phyloP scores from a whole-genome alignment of 2,888 invertebrate species.

The Trissolcus japonicus region DNA sequence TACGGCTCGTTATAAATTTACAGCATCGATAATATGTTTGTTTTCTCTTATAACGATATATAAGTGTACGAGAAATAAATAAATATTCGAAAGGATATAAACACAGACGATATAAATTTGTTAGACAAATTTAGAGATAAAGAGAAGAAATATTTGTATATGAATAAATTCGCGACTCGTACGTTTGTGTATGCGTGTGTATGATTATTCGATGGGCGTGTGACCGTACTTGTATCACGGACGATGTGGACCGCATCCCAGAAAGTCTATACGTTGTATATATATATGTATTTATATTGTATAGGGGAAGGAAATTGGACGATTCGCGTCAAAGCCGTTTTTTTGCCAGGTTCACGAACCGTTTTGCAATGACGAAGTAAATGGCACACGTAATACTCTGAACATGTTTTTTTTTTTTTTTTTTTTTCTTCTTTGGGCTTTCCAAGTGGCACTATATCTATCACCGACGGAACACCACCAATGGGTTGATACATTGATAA shows the following conservation, averaged over 20 bases:
- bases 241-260: constrained; percentile 62
- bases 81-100: constrained; percentile 35
- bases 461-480: too few species aligned
- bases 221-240: constrained; percentile 70
- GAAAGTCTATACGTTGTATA: constrained; percentile 30
- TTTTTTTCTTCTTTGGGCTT: background rate
- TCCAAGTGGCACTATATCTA: constrained; percentile 1
- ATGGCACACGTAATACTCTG: constrained; percentile 19
- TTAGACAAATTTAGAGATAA: background rate
- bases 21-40: constrained; percentile 17
- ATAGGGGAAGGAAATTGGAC: constrained; percentile 32
- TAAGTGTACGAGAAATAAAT: constrained; percentile 53
- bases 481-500: background rate
- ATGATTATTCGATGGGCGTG: constrained; percentile 37
- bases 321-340: constrained; percentile 4
- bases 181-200: constrained; percentile 21
- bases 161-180: constrained; percentile 43
- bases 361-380: constrained; percentile 12
- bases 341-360: constrained; percentile 1
- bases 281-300: constrained; percentile 29
- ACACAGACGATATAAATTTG: constrained; percentile 26
- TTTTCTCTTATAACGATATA: constrained; percentile 14
- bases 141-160: constrained; percentile 4
- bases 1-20: constrained; percentile 21
- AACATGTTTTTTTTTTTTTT: constrained; percentile 2